Evolutionary conservation across 2,113 vertebrate genomes (phyloP).

Genomic region (Phyllostomus hastatus): DNA sequence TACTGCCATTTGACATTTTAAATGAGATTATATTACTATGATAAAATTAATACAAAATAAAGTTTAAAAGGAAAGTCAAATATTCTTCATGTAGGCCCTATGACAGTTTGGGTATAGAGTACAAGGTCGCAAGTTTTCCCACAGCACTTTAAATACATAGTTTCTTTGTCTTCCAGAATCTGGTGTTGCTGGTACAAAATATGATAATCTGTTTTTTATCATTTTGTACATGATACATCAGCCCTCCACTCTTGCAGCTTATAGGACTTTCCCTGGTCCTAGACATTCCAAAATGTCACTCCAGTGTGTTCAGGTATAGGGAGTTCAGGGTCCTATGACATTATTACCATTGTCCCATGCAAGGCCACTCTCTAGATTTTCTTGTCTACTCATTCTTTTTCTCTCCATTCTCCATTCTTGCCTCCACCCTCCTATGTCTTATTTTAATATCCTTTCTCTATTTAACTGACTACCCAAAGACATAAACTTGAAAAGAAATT

Average conservation of each 20-base stretch:
- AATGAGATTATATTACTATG: background rate
- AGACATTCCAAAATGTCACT: constrained; percentile 18
- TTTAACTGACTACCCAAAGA: background rate
- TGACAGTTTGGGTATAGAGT: background rate
- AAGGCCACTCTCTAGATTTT: background rate
- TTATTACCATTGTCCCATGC: background rate
- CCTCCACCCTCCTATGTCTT: background rate
- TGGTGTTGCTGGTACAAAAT: background rate
- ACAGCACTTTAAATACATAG: background rate
- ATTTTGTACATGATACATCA: background rate
- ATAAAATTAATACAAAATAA: background rate
- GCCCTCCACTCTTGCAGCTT: background rate
- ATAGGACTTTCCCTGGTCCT: background rate
- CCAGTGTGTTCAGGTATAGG: background rate
- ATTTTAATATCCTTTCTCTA: background rate
- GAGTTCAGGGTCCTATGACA: background rate
- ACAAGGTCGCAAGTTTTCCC: background rate
- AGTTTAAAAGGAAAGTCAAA: background rate
- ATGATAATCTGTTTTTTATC: background rate
- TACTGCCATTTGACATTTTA: background rate
- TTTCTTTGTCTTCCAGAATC: constrained; percentile 15
- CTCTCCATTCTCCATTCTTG: background rate
- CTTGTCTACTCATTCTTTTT: background rate
- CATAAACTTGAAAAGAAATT: background rate
- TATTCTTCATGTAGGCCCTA: background rate